Evolutionary conservation across 1,140 invertebrate genomes (phyloP).

Genomic region (Heliothis virescens): DNA sequence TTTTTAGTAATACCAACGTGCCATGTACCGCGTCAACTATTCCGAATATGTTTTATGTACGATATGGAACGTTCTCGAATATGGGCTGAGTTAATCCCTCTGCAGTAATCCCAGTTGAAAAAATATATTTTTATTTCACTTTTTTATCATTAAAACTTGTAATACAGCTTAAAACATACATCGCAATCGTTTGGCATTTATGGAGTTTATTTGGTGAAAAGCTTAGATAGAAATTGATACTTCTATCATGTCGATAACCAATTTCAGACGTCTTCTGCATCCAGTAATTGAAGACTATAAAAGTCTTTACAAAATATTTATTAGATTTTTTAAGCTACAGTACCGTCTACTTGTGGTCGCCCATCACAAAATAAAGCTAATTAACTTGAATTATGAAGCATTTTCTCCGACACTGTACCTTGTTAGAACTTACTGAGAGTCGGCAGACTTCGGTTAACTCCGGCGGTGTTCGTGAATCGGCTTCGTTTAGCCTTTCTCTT

Average conservation of each 20-base stretch:
- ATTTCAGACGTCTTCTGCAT: too few species aligned
- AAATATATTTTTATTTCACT: too few species aligned
- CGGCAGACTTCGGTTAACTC: neutral
- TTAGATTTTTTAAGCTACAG: neutral
- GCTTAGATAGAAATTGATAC: too few species aligned
- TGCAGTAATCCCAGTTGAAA: too few species aligned
- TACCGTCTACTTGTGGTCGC: neutral
- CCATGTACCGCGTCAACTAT: neutral
- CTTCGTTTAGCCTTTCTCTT: neutral
- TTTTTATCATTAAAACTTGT: too few species aligned
- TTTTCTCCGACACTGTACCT: neutral
- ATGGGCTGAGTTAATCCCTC: neutral
- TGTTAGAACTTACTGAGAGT: neutral
- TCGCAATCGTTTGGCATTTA: too few species aligned
- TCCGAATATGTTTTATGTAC: too few species aligned
- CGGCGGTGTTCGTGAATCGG: constrained; percentile 5
- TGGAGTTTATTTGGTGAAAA: too few species aligned
- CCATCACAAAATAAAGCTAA: neutral
- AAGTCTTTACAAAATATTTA: too few species aligned
- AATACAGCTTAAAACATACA: too few species aligned
- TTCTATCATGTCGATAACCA: too few species aligned
- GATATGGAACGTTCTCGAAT: neutral
- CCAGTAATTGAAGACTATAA: too few species aligned
- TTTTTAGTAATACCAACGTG: neutral
- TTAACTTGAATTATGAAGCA: neutral